phyloP scores from a whole-genome alignment of 2,888 invertebrate genomes.

The Lepidocyrtinus sp. region DNA sequence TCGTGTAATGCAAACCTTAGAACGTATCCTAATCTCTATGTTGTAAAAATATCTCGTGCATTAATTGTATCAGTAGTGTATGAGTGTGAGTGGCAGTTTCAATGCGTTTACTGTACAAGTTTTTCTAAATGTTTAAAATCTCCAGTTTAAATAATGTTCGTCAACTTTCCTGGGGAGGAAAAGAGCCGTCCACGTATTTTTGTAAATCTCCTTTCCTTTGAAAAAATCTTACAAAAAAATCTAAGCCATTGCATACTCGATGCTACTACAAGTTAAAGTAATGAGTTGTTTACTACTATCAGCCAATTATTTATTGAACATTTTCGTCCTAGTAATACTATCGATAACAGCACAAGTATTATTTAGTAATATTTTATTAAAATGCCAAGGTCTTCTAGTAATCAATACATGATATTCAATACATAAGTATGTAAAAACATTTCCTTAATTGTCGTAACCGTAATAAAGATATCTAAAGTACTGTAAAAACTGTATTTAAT shows the following conservation, averaged over 20 bases:
- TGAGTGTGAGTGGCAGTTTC: too few species aligned
- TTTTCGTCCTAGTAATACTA: neutral
- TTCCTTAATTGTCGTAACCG: neutral
- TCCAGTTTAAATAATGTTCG: too few species aligned
- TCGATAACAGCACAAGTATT: neutral
- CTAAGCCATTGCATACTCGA: neutral
- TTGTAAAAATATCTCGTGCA: neutral
- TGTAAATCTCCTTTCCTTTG: too few species aligned
- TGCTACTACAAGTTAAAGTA: neutral
- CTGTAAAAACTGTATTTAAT: too few species aligned
- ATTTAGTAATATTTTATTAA: neutral
- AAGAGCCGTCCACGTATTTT: too few species aligned
- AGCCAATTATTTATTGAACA: neutral
- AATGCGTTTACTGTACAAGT: too few species aligned
- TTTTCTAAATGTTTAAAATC: too few species aligned
- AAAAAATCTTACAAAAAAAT: neutral
- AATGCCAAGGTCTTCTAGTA: neutral
- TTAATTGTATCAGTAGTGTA: too few species aligned
- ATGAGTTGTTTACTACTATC: neutral
- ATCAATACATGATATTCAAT: neutral
- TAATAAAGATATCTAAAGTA: neutral
- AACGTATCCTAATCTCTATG: neutral
- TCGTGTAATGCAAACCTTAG: neutral
- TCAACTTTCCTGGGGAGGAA: too few species aligned
- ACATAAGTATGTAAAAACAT: neutral